Percentiles rank a stretch among this genome's conserved stretches.
phyloP scores from a whole-genome alignment of 2,888 invertebrate genomes.

The Labia minor region DNA sequence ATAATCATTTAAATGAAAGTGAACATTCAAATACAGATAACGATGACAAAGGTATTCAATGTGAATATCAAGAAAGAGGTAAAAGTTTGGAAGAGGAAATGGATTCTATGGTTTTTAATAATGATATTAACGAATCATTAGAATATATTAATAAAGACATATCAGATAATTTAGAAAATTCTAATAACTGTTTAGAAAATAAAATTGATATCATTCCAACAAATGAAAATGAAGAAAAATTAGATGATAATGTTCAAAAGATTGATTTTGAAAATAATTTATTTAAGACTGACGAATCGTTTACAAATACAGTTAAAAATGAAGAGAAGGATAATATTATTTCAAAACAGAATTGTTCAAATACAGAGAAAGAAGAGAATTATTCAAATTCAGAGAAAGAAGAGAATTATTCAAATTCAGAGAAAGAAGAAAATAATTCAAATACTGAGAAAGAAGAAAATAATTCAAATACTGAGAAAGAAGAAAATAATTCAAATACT shows the following conservation, averaged over 20 bases:
- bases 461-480: not conserved
- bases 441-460: too few relatives aligned
- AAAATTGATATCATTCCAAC: too few relatives aligned
- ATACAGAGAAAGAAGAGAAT: too few relatives aligned
- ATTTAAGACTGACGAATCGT: too few relatives aligned
- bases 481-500: conserved; percentile 19
- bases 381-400: conserved; percentile 18
- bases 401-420: too few relatives aligned
- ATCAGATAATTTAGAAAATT: not conserved
- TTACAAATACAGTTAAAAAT: too few relatives aligned
- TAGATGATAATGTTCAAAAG: too few relatives aligned
- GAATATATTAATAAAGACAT: not conserved
- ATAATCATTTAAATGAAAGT: conserved; percentile 23
- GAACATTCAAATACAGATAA: conserved; percentile 19
- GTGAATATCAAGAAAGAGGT: not conserved
- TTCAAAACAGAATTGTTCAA: too few relatives aligned
- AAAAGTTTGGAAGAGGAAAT: not conserved
- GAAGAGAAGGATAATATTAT: too few relatives aligned
- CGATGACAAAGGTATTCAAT: too few relatives aligned
- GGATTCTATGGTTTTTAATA: conserved; percentile 32
- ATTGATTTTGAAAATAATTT: too few relatives aligned
- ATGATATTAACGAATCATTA: conserved; percentile 25
- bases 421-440: conserved; percentile 16
- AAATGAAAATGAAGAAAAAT: too few relatives aligned
- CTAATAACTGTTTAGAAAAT: not conserved